Percentiles rank a stretch among this genome's conserved stretches.
phyloP scores from a whole-genome alignment of 2,888 invertebrate genomes.

The Eledone cirrhosa region DNA sequence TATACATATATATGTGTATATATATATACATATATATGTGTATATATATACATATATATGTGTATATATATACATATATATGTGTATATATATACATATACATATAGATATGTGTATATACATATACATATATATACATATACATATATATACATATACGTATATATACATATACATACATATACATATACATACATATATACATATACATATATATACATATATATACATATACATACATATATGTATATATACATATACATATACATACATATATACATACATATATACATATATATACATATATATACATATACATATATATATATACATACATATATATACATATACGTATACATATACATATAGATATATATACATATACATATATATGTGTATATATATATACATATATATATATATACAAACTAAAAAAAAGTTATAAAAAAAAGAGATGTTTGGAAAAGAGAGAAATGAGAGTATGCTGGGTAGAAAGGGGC shows the following conservation, averaged over 20 bases:
- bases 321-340: not conserved
- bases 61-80: not conserved
- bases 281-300: not conserved
- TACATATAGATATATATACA: not conserved
- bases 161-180: not conserved
- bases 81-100: not conserved
- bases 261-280: conserved; percentile 6
- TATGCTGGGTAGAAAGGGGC: too few relatives aligned
- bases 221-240: not conserved
- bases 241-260: not conserved
- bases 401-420: too few relatives aligned
- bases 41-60: not conserved
- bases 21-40: not conserved
- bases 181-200: not conserved
- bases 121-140: not conserved
- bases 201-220: not conserved
- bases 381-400: too few relatives aligned
- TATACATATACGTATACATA: not conserved
- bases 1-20: not conserved
- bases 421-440: too few relatives aligned
- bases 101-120: not conserved
- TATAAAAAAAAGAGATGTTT: too few relatives aligned
- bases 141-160: not conserved
- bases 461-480: too few relatives aligned
- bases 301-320: not conserved